Percentiles rank a stretch among this genome's conserved stretches.
These are phyloP conservation scores for Didymodactylos carnosus DNA, from an alignment of 2,888 invertebrate species.

Conservation along the genomic window DNA sequence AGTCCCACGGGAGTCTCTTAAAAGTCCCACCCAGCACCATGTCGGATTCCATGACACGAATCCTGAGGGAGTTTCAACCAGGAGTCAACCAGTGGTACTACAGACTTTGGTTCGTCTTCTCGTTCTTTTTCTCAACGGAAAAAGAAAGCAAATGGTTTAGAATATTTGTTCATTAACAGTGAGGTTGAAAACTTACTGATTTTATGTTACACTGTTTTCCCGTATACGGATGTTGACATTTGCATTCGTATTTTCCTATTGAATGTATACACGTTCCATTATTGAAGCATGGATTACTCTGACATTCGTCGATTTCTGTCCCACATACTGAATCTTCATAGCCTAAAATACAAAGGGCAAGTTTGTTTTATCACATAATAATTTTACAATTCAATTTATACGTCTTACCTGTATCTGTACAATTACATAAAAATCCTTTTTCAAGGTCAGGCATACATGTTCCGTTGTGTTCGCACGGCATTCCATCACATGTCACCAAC, in stretches of 20 bases:
- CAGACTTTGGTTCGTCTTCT: too few species aligned
- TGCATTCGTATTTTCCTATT: not conserved
- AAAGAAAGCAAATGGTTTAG: too few species aligned
- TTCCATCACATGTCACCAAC: slow-evolving; percentile 3
- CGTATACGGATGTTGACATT: not conserved
- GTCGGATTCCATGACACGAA: too few species aligned
- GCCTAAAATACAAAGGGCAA: not conserved
- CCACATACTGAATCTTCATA: not conserved
- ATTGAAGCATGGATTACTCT: slow-evolving; percentile 13
- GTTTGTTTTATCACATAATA: not conserved
- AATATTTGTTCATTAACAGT: too few species aligned
- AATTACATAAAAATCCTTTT: slow-evolving; percentile 21
- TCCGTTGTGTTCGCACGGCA: slow-evolving; percentile 1
- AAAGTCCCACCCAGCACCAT: too few species aligned
- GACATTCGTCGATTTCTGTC: slow-evolving; percentile 13
- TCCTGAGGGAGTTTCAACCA: too few species aligned
- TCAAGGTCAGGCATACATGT: slow-evolving; percentile 17
- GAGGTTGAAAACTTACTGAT: too few species aligned
- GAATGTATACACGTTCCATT: slow-evolving; percentile 11
- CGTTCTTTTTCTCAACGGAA: too few species aligned
- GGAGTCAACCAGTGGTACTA: too few species aligned
- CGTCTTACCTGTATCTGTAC: slow-evolving; percentile 21
- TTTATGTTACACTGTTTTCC: slow-evolving; percentile 4
- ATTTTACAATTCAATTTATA: not conserved
- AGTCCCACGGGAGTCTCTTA: too few species aligned